These are phyloP conservation scores for Acronicta leporina DNA, from an alignment of 2,888 invertebrate genomes.

Conservation along the genomic window DNA sequence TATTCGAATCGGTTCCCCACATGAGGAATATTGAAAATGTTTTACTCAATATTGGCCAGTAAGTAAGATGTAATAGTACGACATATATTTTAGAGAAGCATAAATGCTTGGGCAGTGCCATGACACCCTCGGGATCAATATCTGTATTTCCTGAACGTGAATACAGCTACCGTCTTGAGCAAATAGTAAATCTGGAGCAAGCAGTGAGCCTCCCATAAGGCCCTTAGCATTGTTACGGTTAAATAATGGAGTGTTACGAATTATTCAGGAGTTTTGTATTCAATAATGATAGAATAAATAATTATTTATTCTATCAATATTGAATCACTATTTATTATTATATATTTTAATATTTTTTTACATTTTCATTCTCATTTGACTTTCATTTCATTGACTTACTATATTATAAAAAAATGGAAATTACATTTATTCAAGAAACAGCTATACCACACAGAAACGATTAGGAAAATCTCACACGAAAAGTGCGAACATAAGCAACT, in stretches of 20 bases:
- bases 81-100: neutral
- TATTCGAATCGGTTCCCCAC: too few relatives aligned
- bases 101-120: neutral
- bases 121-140: conserved; percentile 28
- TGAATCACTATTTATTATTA: too few relatives aligned
- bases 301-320: too few relatives aligned
- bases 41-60: too few relatives aligned
- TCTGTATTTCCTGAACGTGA: conserved; percentile 14
- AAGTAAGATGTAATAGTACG: neutral
- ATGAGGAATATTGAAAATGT: too few relatives aligned
- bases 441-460: conserved; percentile 41
- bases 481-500: conserved; percentile 30
- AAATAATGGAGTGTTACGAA: conserved; percentile 10
- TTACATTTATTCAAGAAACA: too few relatives aligned
- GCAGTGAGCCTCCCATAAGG: conserved; percentile 22
- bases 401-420: too few relatives aligned
- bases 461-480: conserved; percentile 32
- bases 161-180: conserved; percentile 15
- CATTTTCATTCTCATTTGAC: too few relatives aligned
- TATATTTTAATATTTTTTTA: too few relatives aligned
- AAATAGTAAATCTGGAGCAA: conserved; percentile 27
- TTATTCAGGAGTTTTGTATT: neutral
- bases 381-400: too few relatives aligned
- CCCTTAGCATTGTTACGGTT: conserved; percentile 5
- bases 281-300: conserved; percentile 21